Evolutionary conservation across 2,113 vertebrate species (phyloP).

Genomic region (Hypanus sabinus): DNA sequence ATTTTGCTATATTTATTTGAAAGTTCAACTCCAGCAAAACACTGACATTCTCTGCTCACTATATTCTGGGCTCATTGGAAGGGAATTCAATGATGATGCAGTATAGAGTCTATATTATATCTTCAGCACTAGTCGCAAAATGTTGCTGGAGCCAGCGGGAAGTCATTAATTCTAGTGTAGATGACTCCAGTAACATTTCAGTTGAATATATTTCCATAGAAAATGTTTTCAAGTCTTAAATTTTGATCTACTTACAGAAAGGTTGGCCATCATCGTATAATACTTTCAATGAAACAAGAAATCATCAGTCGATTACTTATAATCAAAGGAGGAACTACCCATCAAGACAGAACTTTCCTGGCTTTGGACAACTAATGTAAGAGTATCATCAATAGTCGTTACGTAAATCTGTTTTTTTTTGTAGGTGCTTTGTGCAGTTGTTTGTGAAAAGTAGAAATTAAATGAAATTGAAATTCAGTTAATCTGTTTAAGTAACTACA

Average conservation of each 20-base stretch:
- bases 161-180: neutral
- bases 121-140: neutral
- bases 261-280: conserved; percentile 5
- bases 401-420: neutral
- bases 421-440: neutral
- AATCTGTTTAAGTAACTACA: too few species aligned
- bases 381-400: neutral
- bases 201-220: neutral
- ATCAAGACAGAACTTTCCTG: neutral
- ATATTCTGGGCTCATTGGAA: neutral
- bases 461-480: neutral
- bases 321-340: conserved; percentile 28
- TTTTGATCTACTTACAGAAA: conserved; percentile 29
- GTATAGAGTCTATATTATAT: neutral
- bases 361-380: conserved; percentile 12
- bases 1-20: neutral
- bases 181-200: neutral
- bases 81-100: neutral
- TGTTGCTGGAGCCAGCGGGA: neutral
- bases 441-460: neutral
- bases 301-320: conserved; percentile 2
- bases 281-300: conserved; percentile 34
- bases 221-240: neutral
- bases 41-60: neutral
- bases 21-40: neutral